Evolutionary conservation across 37 sponge, comb jelly and placozoan species (phyloP), one percentile per base, ranked within the genome.

Genomic region (Agelas oroides): DNA sequence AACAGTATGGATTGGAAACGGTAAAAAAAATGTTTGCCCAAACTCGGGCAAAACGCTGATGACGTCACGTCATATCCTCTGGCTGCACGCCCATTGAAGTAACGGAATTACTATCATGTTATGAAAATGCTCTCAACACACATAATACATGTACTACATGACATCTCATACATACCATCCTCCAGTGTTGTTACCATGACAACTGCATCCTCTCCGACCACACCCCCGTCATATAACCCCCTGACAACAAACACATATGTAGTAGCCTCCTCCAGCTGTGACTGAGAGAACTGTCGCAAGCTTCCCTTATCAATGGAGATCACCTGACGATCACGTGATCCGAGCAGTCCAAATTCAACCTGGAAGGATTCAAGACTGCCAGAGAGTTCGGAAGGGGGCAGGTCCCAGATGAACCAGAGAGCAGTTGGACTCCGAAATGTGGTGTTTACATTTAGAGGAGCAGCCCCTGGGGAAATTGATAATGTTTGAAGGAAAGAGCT

Each of bases 91-190:
- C n/a, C n/a, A n/a, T n/a, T n/a, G n/a, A n/a, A n/a, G n/a, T n/a
- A n/a, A n/a, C n/a, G n/a, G n/a, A n/a, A n/a, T n/a, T n/a, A n/a
- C n/a, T n/a, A n/a, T n/a, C n/a, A n/a, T n/a, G n/a, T n/a, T n/a
- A n/a, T n/a, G n/a, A n/a, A n/a, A n/a, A n/a, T n/a, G n/a, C n/a
- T n/a, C n/a, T n/a, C n/a, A n/a, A n/a, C n/a, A n/a, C n/a, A n/a
- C n/a, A n/a, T n/a, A n/a, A n/a, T n/a, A n/a, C n/a, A n/a, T n/a
- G n/a, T n/a, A n/a, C n/a, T n/a, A n/a, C n/a, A n/a, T n/a, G n/a
- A n/a, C n/a, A n/a, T n/a, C n/a, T n/a, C n/a, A n/a, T 46, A 33
- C 91, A 70, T 53, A 91, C 91, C 82, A 53, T 35, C 79, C 46
- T 91, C 91, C 36, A 41, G 18, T 30, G 91, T 91, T 56, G 77